Evolutionary conservation across 1,140 invertebrate genomes (phyloP), one percentile per base, ranked within the genome.

Genomic region (Orius laevigatus): DNA sequence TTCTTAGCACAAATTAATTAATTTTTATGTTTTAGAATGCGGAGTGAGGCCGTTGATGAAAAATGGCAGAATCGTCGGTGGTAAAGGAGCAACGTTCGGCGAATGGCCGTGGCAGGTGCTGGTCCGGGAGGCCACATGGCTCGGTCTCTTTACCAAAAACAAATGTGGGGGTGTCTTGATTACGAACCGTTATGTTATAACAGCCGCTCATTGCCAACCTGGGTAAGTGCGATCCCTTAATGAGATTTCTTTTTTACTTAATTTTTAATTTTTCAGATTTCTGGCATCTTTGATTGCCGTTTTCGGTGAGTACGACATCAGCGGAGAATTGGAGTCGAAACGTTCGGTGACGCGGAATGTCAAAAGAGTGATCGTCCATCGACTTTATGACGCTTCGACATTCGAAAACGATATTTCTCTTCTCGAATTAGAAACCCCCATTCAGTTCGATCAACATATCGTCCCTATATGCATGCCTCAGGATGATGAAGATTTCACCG

Each of bases 71-170:
- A 91, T 94, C 51, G 90, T 94, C 6, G 89, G 89, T 46, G 90
- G 89, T 10, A 87, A 85, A 63, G 78, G 78, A 48, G 76, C 86
- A 4, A 71, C 70, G 1, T 90, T 89, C 56, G 89, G 87, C 5
- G 79, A 86, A 62, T 93, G 84, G 77, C 89, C 89, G 0, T 94
- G 89, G 90, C 88, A 93, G 62, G 88, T 89, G 2, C 66, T 94
- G 14, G 83, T 94, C 0, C 73, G 86, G 46, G 90, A 94, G 64
- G 81, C 86, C 5, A 90, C 87, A 0, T 93, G 87, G 87, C 66
- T 93, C 34, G 90, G 90, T 2, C 71, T 93, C 1, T 91, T 92
- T 62, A 89, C 87, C n/a, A 93, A 94, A 63, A 92, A 93, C 62
- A 94, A 94, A 65, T 94, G 89, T 60, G 89, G 90, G 9, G 90